Evolutionary conservation across 2,797 vertebrate genomes (phyloP).

Genomic region (Remorina albescens): DNA sequence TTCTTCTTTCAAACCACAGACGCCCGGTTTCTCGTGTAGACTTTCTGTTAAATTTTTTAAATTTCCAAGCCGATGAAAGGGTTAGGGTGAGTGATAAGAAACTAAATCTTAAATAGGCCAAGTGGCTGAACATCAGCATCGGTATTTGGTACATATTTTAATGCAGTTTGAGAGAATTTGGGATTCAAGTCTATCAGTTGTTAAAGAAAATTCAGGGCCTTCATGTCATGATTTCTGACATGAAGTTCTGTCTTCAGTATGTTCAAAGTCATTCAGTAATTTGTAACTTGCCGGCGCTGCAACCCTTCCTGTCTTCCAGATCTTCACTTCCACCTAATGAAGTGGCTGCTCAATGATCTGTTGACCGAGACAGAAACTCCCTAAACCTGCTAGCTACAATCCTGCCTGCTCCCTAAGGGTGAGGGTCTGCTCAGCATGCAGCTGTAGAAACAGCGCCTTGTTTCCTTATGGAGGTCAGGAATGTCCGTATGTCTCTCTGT

Average conservation of each 20-base stretch:
- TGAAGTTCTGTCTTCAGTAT: too few species aligned
- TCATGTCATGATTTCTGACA: too few species aligned
- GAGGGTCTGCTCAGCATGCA: constrained; percentile 69
- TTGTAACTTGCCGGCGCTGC: constrained; percentile 22
- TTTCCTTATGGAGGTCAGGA: constrained; percentile 77
- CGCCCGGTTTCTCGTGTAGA: not conserved
- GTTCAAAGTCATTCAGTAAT: not conserved
- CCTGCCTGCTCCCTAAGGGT: constrained; percentile 52
- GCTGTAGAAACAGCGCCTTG: constrained; percentile 79
- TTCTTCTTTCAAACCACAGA: not conserved
- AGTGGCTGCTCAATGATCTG: constrained; percentile 42
- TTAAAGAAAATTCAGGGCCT: too few species aligned
- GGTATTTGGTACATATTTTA: not conserved
- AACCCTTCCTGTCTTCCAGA: constrained; percentile 19
- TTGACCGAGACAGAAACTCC: constrained; percentile 42
- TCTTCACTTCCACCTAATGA: constrained; percentile 40
- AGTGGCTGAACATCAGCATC: not conserved
- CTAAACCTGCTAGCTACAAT: constrained; percentile 30
- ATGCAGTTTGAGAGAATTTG: not conserved
- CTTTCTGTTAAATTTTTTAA: not conserved
- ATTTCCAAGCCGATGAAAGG: not conserved
- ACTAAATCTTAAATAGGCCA: not conserved
- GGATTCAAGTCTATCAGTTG: not conserved
- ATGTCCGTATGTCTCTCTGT: constrained; percentile 65
- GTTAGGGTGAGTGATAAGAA: not conserved